Evolutionary conservation across 1,140 invertebrate genomes (phyloP), one percentile per base, ranked within the genome.

Genomic region (Yoshiicerus persimilis): DNA sequence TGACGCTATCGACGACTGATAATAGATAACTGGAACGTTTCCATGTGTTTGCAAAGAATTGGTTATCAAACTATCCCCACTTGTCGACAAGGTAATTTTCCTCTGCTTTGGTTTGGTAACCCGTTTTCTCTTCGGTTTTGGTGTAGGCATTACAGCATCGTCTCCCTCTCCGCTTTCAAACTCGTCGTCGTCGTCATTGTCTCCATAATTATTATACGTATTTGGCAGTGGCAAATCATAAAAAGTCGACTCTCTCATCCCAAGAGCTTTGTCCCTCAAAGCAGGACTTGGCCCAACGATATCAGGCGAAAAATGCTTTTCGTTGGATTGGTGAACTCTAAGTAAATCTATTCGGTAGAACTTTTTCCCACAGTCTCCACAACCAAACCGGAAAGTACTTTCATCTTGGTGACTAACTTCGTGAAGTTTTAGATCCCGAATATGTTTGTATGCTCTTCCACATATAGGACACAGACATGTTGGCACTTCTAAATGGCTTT

Each of bases 331-430:
- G 36, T 88, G 87, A n/a, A 88, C 87, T 13, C 84, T 34, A 6
- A 88, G 70, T 20, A 88, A 27, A 86, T 88, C 87, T 30, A 86
- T 86, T 1, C 87, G n/a, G 23, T 88, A 88, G 39, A 88, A 88
- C n/a, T 62, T 88, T 34, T 75, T 86, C 23, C 25, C 25, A 70
- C 87, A 88, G 20, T 88, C 87, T 4, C 87, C 84, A 77, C 87
- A 88, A 9, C 77, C 87, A 27, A 88, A 88, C 23, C 87, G 39
- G 38, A 70, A 88, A 4, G 87, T 84, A 23, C 84, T 86, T 41
- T 88, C 87, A 66, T 84, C 87, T 88, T 88, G 77, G 56, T 88
- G 87, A n/a, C 66, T 80, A 32, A 88, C 87, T 80, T 88, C 87
- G 38, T 88, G 87, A 77, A 88, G 84, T 13, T 83, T 70, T 9